phyloP scores from a whole-genome alignment of 1,140 invertebrate genomes.

The Saccostrea cuccullata region DNA sequence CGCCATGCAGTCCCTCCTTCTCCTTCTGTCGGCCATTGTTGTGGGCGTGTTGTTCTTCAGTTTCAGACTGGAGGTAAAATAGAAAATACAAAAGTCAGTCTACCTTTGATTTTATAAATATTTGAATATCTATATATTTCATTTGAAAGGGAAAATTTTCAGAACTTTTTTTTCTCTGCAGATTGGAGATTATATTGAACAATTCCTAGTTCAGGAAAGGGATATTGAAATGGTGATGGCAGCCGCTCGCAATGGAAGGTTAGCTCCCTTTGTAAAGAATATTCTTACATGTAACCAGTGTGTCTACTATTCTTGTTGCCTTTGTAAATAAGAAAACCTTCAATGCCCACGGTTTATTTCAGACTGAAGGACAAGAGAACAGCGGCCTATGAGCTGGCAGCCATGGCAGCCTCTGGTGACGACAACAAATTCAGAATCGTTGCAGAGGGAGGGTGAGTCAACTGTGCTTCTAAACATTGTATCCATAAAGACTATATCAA shows the following conservation, averaged over 20 bases:
- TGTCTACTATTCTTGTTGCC: too few species aligned
- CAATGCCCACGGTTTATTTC: constrained; percentile 1
- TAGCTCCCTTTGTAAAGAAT: neutral
- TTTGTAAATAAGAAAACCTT: neutral
- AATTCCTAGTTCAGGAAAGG: constrained; percentile 71
- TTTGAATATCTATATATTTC: too few species aligned
- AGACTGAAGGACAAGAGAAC: constrained; percentile 73
- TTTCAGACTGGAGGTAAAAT: constrained; percentile 70
- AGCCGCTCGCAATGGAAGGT: constrained; percentile 69
- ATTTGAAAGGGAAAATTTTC: too few species aligned
- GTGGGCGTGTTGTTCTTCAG: constrained; percentile 65
- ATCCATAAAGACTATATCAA: neutral
- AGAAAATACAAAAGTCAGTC: neutral
- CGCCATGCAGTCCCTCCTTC: constrained; percentile 63
- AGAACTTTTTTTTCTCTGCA: constrained; percentile 19
- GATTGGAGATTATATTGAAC: constrained; percentile 67
- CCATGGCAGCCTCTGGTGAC: constrained; percentile 75
- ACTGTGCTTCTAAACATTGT: neutral
- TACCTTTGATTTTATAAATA: too few species aligned
- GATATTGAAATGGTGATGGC: constrained; percentile 74
- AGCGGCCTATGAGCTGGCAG: constrained; percentile 75
- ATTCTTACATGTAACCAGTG: too few species aligned
- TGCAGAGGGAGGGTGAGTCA: constrained; percentile 73
- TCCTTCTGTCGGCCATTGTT: constrained; percentile 64
- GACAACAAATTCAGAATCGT: constrained; percentile 77